These are phyloP conservation scores for Strix aluco DNA, from an alignment of 2,113 vertebrate genomes.

Conservation along the genomic window DNA sequence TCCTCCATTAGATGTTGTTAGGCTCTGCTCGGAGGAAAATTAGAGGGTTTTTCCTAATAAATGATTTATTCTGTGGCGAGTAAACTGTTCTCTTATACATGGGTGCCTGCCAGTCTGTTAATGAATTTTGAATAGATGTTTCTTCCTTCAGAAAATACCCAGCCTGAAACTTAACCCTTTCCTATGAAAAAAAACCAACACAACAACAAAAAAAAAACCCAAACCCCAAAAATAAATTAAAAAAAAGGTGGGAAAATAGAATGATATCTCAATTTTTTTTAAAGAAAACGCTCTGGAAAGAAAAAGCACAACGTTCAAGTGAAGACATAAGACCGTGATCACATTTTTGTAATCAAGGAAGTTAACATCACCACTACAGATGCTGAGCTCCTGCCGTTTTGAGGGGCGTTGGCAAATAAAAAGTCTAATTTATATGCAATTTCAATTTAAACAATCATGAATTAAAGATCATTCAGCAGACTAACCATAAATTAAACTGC, in stretches of 20 bases:
- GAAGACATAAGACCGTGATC: neutral
- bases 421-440: slow-evolving; percentile 46
- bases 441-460: slow-evolving; percentile 61
- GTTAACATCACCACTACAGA: neutral
- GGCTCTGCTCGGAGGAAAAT: neutral
- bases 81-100: neutral
- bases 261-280: neutral
- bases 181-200: too few species aligned
- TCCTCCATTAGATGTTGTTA: neutral
- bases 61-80: neutral
- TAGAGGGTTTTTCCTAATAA: neutral
- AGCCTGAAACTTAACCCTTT: neutral
- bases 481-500: slow-evolving; percentile 22
- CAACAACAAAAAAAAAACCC: neutral
- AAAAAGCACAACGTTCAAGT: neutral
- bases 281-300: neutral
- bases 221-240: too few species aligned
- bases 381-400: slow-evolving; percentile 11
- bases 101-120: neutral
- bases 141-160: neutral
- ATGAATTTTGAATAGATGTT: neutral
- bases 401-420: slow-evolving; percentile 1
- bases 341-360: neutral
- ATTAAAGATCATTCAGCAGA: slow-evolving; percentile 46
- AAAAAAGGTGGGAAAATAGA: neutral